Conservation (phyloP, 2,888 invertebrate species). For the Lasioglossum oenotherae region DNA sequence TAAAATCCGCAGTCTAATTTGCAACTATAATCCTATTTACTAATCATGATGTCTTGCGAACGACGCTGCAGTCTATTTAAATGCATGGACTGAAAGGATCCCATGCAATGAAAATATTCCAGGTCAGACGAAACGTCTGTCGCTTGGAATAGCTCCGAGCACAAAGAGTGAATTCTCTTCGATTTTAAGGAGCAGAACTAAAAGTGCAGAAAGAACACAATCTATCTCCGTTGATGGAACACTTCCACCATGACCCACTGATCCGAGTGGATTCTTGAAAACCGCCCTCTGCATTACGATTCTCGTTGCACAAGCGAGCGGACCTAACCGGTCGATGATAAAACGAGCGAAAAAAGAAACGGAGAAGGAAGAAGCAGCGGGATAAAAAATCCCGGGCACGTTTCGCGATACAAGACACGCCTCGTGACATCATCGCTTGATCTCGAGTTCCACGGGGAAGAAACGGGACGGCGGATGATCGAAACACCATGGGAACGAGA, state of each 20-base stretch:
- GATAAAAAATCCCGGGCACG: conserved; percentile 67
- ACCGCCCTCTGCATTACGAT: conserved; percentile 1
- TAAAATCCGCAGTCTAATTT: no score
- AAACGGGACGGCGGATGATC: conserved; percentile 16
- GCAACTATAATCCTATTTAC: not conserved
- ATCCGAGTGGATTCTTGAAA: conserved; percentile 17
- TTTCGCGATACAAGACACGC: conserved; percentile 70
- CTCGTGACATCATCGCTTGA: conserved; percentile 72
- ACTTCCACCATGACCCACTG: not conserved
- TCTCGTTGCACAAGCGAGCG: not conserved
- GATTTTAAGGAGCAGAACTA: not conserved
- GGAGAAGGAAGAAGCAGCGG: conserved; percentile 8
- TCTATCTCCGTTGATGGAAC: not conserved
- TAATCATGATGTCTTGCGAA: not conserved
- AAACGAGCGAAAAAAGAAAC: conserved; percentile 25
- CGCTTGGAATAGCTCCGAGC: not conserved
- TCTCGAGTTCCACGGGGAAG: conserved; percentile 56
- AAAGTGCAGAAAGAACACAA: not conserved
- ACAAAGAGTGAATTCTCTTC: not conserved
- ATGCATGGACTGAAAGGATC: not conserved
- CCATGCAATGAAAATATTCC: not conserved
- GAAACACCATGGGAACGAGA: conserved; percentile 18
- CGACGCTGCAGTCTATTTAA: not conserved
- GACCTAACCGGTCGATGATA: conserved; percentile 9
- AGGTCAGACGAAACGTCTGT: not conserved